A percentile compares a stretch with the other conserved stretches of the same genome.
Evolutionary conservation across 2,797 vertebrate species (phyloP).

Genomic region (Coracias cyanogaster): DNA sequence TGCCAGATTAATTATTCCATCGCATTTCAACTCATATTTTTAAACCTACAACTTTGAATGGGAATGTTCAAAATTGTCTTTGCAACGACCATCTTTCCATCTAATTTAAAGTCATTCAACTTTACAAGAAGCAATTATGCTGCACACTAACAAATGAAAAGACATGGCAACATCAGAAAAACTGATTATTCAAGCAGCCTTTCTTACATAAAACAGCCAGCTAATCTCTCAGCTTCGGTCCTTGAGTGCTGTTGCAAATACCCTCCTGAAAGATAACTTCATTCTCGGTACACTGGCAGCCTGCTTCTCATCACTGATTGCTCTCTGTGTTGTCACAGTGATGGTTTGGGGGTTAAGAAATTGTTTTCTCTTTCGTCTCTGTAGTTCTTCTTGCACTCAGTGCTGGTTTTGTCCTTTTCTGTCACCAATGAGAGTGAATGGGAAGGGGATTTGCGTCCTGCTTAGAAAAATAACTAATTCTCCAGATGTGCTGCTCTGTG

Average conservation of each 20-base stretch:
- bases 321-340: not conserved
- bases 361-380: not conserved
- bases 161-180: constrained; percentile 50
- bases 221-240: constrained; percentile 24
- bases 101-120: constrained; percentile 57
- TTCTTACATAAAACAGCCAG: constrained; percentile 21
- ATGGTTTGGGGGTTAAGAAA: not conserved
- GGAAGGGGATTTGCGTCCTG: not conserved
- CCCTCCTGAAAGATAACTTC: constrained; percentile 3
- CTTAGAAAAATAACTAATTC: not conserved
- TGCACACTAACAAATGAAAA: constrained; percentile 39
- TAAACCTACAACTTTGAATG: constrained; percentile 20
- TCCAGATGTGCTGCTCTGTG: not conserved
- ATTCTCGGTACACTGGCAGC: not conserved
- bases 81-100: constrained; percentile 36
- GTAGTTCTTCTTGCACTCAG: not conserved
- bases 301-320: not conserved
- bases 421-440: not conserved
- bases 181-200: constrained; percentile 46
- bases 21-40: constrained; percentile 18
- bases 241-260: not conserved
- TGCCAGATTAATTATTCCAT: constrained; percentile 40
- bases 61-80: constrained; percentile 13
- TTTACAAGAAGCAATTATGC: constrained; percentile 53
- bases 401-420: not conserved